Percentiles rank a stretch among this genome's conserved stretches.
Conservation (phyloP, 2,888 invertebrate genomes). For the Patella caerulea region DNA sequence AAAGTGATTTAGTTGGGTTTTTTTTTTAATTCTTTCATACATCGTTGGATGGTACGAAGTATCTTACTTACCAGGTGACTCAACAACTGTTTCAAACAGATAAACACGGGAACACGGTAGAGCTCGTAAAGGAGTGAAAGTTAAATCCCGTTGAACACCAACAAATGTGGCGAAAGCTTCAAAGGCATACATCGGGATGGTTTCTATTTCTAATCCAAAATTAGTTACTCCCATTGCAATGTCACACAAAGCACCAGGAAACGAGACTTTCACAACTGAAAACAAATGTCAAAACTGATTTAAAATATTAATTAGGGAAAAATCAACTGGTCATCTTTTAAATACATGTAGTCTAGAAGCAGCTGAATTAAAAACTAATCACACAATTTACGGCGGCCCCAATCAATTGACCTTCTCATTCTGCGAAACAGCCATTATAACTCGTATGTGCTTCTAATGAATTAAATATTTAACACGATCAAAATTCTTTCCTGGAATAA, state of each 20-base stretch:
- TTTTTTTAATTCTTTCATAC: background rate
- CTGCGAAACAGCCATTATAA: too few relatives aligned
- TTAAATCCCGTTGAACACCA: slow-evolving; percentile 15
- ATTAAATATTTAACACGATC: too few relatives aligned
- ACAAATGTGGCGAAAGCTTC: slow-evolving; percentile 19
- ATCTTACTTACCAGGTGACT: slow-evolving; percentile 16
- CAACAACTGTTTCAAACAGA: slow-evolving; percentile 12
- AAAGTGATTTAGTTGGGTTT: too few relatives aligned
- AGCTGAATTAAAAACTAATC: too few relatives aligned
- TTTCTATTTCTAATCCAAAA: slow-evolving; percentile 18
- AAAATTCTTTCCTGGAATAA: too few relatives aligned
- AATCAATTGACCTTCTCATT: too few relatives aligned
- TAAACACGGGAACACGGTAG: slow-evolving; percentile 22
- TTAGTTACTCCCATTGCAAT: slow-evolving; percentile 16
- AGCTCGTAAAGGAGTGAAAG: slow-evolving; percentile 11
- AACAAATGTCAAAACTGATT: background rate
- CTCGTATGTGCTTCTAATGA: too few relatives aligned
- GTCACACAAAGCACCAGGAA: slow-evolving; percentile 11
- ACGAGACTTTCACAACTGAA: slow-evolving; percentile 17
- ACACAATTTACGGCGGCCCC: too few relatives aligned
- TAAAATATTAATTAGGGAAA: too few relatives aligned
- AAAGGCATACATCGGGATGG: slow-evolving; percentile 18
- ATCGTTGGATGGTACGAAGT: background rate
- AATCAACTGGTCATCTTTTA: too few relatives aligned
- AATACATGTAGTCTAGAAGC: too few relatives aligned